phyloP scores from a whole-genome alignment of 2,888 invertebrate genomes.

The Nomada hirtipes region DNA sequence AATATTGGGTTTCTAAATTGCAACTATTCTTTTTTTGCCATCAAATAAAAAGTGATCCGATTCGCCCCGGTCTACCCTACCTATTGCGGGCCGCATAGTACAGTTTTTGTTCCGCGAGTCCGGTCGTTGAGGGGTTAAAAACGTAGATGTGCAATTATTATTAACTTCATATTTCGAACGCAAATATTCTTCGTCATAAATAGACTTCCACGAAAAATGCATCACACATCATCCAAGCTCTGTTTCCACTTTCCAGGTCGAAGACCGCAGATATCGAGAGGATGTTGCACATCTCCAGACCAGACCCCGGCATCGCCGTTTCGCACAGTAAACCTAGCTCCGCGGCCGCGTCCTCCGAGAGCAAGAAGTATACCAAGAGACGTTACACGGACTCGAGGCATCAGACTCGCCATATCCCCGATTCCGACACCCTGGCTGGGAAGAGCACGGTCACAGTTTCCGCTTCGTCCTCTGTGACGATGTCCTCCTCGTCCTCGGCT shows the following conservation, averaged over 20 bases:
- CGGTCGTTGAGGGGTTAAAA: no score
- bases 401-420: constrained; percentile 86
- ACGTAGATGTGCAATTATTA: no score
- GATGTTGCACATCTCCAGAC: constrained; percentile 85
- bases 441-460: constrained; percentile 71
- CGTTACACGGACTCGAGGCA: constrained; percentile 87
- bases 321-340: constrained; percentile 80
- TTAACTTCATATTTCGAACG: no score
- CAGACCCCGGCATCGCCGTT: constrained; percentile 76
- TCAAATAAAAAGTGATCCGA: no score
- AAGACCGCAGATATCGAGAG: constrained; percentile 89
- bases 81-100: no score
- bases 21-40: no score
- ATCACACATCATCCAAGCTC: no score
- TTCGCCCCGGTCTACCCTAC: no score
- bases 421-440: constrained; percentile 84
- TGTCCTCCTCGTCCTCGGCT: constrained; percentile 69
- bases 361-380: constrained; percentile 87
- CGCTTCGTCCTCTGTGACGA: constrained; percentile 71
- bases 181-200: no score
- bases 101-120: no score
- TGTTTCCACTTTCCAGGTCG: constrained; percentile 80
- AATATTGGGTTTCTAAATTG: no score
- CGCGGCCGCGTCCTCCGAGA: constrained; percentile 83
- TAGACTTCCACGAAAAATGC: no score